These are phyloP conservation scores for Nephila pilipes DNA, from an alignment of 1,140 invertebrate genomes.

Conservation along the genomic window DNA sequence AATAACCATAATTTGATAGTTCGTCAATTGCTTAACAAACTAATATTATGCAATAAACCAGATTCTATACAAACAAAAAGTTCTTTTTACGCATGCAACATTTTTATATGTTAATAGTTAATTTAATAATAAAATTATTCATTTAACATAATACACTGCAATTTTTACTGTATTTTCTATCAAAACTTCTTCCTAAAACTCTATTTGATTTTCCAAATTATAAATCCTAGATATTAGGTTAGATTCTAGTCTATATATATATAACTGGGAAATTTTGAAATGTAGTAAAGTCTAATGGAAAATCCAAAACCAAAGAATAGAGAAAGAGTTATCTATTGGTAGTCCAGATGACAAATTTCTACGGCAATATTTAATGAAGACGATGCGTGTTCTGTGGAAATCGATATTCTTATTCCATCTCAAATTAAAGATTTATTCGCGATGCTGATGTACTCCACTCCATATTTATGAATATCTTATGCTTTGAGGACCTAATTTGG, in stretches of 20 bases:
- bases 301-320: not conserved
- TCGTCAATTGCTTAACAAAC: too few species aligned
- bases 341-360: not conserved
- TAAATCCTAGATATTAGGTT: not conserved
- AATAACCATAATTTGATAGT: too few species aligned
- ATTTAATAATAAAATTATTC: too few species aligned
- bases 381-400: not conserved
- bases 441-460: not conserved
- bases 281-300: not conserved
- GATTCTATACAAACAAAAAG: too few species aligned
- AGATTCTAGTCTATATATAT: not conserved
- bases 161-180: too few species aligned
- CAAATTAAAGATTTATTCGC: slow-evolving; percentile 31
- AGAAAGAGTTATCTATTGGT: not conserved
- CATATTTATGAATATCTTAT: not conserved
- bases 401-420: not conserved
- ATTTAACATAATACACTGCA: too few species aligned
- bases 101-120: too few species aligned
- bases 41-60: too few species aligned
- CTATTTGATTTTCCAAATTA: too few species aligned
- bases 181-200: too few species aligned
- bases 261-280: not conserved
- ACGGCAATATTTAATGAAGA: not conserved
- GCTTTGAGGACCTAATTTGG: not conserved
- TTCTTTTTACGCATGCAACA: too few species aligned